A percentile compares a stretch with the other conserved stretches of the same genome.
phyloP scores from a whole-genome alignment of 2,888 invertebrate genomes.

The Lasius fuliginosus region DNA sequence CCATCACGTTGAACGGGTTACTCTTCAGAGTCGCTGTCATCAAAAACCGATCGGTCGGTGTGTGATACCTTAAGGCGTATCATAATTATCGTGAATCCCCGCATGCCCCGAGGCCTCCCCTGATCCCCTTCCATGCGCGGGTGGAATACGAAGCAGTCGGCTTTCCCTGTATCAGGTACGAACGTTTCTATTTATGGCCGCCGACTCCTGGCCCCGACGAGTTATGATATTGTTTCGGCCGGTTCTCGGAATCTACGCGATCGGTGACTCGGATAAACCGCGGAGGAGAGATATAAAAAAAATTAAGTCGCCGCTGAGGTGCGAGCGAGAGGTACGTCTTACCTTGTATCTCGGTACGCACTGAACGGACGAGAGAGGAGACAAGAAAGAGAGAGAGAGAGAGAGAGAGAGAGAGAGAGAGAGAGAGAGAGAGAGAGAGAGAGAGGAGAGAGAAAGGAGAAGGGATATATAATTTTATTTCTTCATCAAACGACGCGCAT shows the following conservation, averaged over 20 bases:
- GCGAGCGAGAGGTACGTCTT: constrained; percentile 58
- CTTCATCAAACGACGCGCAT: constrained; percentile 80
- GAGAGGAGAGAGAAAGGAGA: constrained; percentile 37
- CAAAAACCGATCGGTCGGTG: constrained; percentile 82
- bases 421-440: constrained; percentile 56
- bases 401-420: constrained; percentile 60
- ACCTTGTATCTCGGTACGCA: constrained; percentile 60
- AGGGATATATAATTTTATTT: constrained; percentile 80
- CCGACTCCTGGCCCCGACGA: constrained; percentile 82
- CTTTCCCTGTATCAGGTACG: constrained; percentile 77
- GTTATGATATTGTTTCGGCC: constrained; percentile 86
- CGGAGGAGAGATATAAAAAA: constrained; percentile 65
- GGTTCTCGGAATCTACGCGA: constrained; percentile 86
- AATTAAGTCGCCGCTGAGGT: constrained; percentile 28
- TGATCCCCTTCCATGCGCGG: constrained; percentile 65
- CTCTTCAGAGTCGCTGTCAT: constrained; percentile 62
- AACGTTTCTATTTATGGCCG: constrained; percentile 84
- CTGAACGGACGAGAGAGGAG: constrained; percentile 55
- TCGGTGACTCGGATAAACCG: constrained; percentile 85
- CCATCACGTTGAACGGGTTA: constrained; percentile 19
- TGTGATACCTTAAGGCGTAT: constrained; percentile 79
- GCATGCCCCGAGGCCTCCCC: not conserved
- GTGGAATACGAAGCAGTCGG: constrained; percentile 73
- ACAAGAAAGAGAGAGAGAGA: constrained; percentile 58
- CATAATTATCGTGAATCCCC: constrained; percentile 81